Evolutionary conservation across 2,113 vertebrate species (phyloP), one percentile per base, ranked within the genome.

Genomic region (Oncorhynchus masou): DNA sequence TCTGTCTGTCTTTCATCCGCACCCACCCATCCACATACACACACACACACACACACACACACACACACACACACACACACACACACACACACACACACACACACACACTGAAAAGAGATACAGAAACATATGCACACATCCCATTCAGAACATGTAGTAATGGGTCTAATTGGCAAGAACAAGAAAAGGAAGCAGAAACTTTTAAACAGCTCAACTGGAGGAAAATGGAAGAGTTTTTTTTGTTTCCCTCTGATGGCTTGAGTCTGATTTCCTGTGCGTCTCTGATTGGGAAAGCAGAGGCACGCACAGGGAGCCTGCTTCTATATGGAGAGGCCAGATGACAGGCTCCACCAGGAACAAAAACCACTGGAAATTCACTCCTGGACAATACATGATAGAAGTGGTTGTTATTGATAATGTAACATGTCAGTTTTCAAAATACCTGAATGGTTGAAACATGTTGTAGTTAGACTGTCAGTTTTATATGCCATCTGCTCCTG

Each of bases 211-310:
- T 87, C 79, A 81, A 89, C 86, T 89, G 79, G 81, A 83, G 86
- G 85, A 91, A 88, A 90, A 91, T 86, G 78, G 89, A 90, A 86
- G 78, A 85, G 83, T 76, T 65, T 66, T 11, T 81, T 83, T 67
- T 6, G 80, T 87, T 88, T 84, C 86, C 72, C 85, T 90, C 83
- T 85, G 81, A 89, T 87, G 91, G 84, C 90, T 84, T 87, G 84
- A 91, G 88, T 87, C 85, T 88, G 81, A 90, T 91, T 92, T 92
- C 92, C 90, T 91, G 88, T 90, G 83, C 66, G 79, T 82, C 87
- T 88, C 81, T 92, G 91, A 92, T 93, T 92, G 89, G 87, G 88
- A 92, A 91, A 93, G 85, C 91, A 93, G 92, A 91, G 86, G 85
- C 85, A 87, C 74, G 76, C 83, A 78, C 80, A 81, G 85, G 85